A percentile compares a stretch with the other conserved stretches of the same genome.
These are phyloP conservation scores for Arnoldichthys spilopterus DNA, from an alignment of 2,797 vertebrate species.

Conservation along the genomic window DNA sequence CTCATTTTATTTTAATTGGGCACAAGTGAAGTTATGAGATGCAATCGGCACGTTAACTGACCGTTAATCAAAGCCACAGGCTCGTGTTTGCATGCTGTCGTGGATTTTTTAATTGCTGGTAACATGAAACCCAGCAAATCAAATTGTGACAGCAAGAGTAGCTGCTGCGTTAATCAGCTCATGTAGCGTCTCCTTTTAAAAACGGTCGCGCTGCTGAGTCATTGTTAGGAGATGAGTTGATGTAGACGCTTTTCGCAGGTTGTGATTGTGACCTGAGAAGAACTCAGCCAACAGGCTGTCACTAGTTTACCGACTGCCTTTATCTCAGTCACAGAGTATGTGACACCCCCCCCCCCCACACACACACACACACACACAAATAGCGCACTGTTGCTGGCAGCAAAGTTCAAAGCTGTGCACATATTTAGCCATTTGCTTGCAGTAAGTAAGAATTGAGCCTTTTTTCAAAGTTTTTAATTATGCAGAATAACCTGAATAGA, in stretches of 20 bases:
- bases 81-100: constrained; percentile 26
- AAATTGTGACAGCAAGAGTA: background rate
- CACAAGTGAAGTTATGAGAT: constrained; percentile 22
- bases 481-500: no score
- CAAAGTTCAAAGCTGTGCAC: background rate
- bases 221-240: background rate
- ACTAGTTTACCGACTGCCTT: background rate
- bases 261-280: background rate
- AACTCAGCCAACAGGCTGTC: background rate
- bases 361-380: no score
- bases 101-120: background rate
- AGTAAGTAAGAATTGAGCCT: background rate
- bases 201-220: background rate
- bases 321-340: background rate
- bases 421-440: background rate
- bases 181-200: no score
- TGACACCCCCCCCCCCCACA: no score
- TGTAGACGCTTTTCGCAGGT: background rate
- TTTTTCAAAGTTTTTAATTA: background rate
- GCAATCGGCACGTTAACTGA: constrained; percentile 12
- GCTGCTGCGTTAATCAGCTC: background rate
- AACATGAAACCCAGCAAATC: background rate
- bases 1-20: constrained; percentile 42
- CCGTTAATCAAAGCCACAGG: background rate
- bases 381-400: background rate